Evolutionary conservation across 2,797 vertebrate species (phyloP).

Genomic region (Podarcis lilfordi): DNA sequence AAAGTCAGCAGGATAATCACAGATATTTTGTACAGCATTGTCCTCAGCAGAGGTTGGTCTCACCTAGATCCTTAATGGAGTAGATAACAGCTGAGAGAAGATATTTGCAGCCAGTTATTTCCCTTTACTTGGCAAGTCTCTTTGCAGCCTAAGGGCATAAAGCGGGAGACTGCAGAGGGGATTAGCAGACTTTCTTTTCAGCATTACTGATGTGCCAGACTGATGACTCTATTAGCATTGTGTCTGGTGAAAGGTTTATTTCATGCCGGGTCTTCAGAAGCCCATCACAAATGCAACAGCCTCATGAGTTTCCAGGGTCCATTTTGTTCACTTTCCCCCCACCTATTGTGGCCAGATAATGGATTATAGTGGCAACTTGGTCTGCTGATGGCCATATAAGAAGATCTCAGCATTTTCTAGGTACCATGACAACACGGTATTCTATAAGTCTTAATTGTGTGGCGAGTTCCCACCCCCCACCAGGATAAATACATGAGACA

Average conservation of each 20-base stretch:
- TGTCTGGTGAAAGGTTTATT: conserved; percentile 59
- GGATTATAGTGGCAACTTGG: background rate
- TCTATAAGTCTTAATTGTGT: background rate
- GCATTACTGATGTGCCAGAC: conserved; percentile 53
- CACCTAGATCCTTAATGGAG: conserved; percentile 60
- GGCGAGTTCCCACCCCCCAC: no score
- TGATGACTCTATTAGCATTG: conserved; percentile 66
- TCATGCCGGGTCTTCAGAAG: conserved; percentile 41
- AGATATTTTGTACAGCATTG: conserved; percentile 51
- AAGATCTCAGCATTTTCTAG: background rate
- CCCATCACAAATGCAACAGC: conserved; percentile 41
- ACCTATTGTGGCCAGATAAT: background rate
- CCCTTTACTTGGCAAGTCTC: conserved; percentile 58
- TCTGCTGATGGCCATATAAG: background rate
- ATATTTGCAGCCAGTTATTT: conserved; percentile 67
- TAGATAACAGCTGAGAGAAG: conserved; percentile 60
- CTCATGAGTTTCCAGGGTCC: background rate
- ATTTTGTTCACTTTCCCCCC: background rate
- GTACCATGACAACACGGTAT: background rate
- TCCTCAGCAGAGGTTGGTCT: conserved; percentile 58
- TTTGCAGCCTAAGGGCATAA: conserved; percentile 64
- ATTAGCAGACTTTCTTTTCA: conserved; percentile 65
- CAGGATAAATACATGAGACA: no score
- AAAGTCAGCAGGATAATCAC: conserved; percentile 64
- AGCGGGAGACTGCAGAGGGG: conserved; percentile 53